Evolutionary conservation across 2,888 invertebrate species (phyloP), one percentile per base, ranked within the genome.

Genomic region (Lasioglossum morio): DNA sequence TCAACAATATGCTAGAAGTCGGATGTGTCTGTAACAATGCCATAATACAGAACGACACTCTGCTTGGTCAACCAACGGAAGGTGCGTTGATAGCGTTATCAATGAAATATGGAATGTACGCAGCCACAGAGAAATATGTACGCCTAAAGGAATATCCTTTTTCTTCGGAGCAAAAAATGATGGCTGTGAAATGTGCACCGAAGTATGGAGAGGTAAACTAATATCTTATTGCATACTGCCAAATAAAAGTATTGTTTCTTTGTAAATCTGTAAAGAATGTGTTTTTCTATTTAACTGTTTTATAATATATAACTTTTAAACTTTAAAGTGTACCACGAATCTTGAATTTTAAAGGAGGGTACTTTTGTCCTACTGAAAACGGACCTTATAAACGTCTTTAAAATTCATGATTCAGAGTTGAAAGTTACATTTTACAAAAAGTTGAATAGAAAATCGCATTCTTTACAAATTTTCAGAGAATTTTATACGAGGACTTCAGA

Each of bases 11-110:
- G 94, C 95, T 99, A 10, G 99, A 99, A 97, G 98, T 97, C 78
- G 99, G 99, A 2, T 97, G 98, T 53, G 97, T 99, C 0, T 99
- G 99, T 95, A 99, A 99, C 95, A 99, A 99, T 96, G 99, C 99
- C 1, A 96, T 97, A 73, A 98, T 99, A 46, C 97, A 97, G 89
- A 97, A 98, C 92, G 98, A 98, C 72, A 96, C 96, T 4, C 94
- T 99, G 75, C 96, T 98, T 91, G 99, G 99, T 0, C 98, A 99
- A 94, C 99, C 99, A 73, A 99, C 99, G 30, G 99, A 99, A 96
- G 99, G 99, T 89, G 99, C 99, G 0, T 95, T 99, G 8, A 96
- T 99, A 37, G 98, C 99, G 0, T 98, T 97, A 72, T 99, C 99
- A 10, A 97, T 98, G 97, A 99, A 99, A 96, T 97, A 98, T 94